These are phyloP conservation scores for Eolophus roseicapilla DNA, from an alignment of 2,113 vertebrate genomes.

Conservation along the genomic window DNA sequence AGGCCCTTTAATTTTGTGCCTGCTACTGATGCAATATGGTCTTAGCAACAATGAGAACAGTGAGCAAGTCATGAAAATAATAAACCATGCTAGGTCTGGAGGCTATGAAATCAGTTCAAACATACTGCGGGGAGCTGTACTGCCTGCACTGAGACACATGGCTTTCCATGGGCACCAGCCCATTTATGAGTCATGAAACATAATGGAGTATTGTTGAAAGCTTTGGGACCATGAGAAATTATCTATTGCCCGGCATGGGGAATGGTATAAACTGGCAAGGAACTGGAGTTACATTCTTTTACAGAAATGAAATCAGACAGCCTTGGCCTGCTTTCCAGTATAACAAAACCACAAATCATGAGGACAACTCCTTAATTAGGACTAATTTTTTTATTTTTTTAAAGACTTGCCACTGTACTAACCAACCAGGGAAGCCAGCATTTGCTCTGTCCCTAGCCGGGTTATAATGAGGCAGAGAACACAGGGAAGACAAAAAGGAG, in stretches of 20 bases:
- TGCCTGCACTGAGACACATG: conserved; percentile 71
- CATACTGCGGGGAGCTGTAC: conserved; percentile 68
- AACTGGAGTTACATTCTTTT: conserved; percentile 65
- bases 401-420: conserved; percentile 6
- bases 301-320: conserved; percentile 75
- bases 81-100: conserved; percentile 63
- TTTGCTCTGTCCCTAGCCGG: background rate
- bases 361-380: conserved; percentile 46
- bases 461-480: background rate
- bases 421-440: background rate
- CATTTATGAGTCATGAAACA: conserved; percentile 77
- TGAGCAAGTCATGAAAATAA: conserved; percentile 65
- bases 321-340: conserved; percentile 48
- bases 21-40: conserved; percentile 41
- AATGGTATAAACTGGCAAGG: conserved; percentile 74
- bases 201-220: conserved; percentile 78
- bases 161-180: conserved; percentile 75
- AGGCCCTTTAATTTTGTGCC: conserved; percentile 47
- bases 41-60: conserved; percentile 57
- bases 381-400: background rate
- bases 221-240: conserved; percentile 75
- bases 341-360: conserved; percentile 48
- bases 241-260: conserved; percentile 69
- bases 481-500: background rate
- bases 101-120: conserved; percentile 70